Percentiles rank a stretch among this genome's conserved stretches.
Conservation (phyloP, 2,888 invertebrate species). For the Bursaphelenchus okinawaensis region DNA sequence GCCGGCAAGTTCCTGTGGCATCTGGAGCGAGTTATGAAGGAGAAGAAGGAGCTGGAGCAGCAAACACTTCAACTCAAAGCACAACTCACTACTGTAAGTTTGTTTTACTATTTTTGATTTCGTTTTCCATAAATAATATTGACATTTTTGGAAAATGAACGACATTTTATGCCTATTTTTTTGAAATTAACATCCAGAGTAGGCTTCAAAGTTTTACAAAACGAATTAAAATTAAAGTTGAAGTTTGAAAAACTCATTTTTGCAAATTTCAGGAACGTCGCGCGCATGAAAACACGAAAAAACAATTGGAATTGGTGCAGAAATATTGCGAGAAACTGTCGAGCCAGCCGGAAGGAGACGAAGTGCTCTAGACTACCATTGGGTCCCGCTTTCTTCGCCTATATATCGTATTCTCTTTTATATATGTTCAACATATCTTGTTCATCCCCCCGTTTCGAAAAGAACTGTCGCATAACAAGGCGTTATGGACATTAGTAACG, state of each 20-base stretch:
- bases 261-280: constrained; percentile 27
- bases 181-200: too few species aligned
- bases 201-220: too few species aligned
- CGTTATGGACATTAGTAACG: too few species aligned
- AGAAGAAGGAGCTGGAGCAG: constrained; percentile 35
- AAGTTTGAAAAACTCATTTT: constrained; percentile 9
- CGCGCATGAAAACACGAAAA: constrained; percentile 31
- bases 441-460: background rate
- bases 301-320: constrained; percentile 30
- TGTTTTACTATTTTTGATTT: too few species aligned
- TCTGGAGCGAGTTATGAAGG: constrained; percentile 29
- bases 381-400: background rate
- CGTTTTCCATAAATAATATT: background rate
- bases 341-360: constrained; percentile 20
- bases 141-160: constrained; percentile 4
- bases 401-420: background rate
- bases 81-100: constrained; percentile 27
- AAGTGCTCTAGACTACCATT: constrained; percentile 4
- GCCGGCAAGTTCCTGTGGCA: constrained; percentile 26
- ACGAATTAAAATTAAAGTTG: constrained; percentile 13
- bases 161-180: too few species aligned
- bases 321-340: constrained; percentile 14
- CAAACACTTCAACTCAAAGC: constrained; percentile 24
- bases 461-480: too few species aligned
- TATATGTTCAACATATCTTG: background rate